Evolutionary conservation across 2,888 invertebrate species (phyloP).

Genomic region (Oligia strigilis): DNA sequence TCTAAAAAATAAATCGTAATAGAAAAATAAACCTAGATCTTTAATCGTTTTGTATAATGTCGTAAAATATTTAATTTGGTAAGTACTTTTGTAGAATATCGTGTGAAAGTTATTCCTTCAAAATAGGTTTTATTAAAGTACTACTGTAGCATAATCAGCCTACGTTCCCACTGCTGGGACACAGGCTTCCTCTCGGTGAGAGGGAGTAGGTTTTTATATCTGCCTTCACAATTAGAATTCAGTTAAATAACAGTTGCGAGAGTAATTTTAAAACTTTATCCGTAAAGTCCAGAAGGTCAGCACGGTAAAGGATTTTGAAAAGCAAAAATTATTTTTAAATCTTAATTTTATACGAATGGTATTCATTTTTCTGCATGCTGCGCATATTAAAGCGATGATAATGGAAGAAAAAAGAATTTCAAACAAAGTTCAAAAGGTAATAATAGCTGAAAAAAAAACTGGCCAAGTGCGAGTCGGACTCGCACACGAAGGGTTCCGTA

Average conservation of each 20-base stretch:
- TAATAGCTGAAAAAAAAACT: too few relatives aligned
- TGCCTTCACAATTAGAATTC: neutral
- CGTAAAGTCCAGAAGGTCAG: neutral
- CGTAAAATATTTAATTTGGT: neutral
- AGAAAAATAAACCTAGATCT: neutral
- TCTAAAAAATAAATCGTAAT: neutral
- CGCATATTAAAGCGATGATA: neutral
- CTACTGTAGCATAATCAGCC: too few relatives aligned
- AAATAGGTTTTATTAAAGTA: neutral
- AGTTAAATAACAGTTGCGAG: neutral
- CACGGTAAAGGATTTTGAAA: neutral
- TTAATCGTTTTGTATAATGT: neutral
- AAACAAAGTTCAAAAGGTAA: neutral
- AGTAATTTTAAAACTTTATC: neutral
- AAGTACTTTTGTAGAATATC: neutral
- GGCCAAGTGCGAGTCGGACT: too few relatives aligned
- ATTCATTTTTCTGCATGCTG: neutral
- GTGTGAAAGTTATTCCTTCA: neutral
- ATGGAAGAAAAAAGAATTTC: neutral
- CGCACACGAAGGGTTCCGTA: too few relatives aligned
- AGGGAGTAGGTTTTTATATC: neutral
- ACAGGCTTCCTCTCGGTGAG: too few relatives aligned
- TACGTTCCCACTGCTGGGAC: too few relatives aligned
- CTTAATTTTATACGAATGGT: neutral
- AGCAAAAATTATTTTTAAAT: neutral